Base-by-base conservation (phyloP, 2,888 invertebrate species). In the Tachina lurida region DNA sequence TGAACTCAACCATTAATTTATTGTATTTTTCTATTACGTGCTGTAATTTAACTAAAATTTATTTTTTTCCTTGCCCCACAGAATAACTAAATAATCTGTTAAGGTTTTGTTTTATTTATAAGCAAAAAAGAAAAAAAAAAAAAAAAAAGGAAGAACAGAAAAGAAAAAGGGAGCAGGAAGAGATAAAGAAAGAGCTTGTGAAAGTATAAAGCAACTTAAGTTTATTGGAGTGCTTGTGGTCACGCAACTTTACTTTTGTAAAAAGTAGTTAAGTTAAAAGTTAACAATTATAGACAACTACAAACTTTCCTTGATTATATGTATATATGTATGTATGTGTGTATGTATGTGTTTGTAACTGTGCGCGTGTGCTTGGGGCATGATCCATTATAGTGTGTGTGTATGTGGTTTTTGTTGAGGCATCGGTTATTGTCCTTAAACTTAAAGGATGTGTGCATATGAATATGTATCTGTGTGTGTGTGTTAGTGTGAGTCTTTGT, bases 151-250 rank as follows among this genome's bases (percentile, higher is more conserved):
- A 31, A 31, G 31, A 22, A 22, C 1, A 22, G 22, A 1, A 31
- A 22, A 19, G 43, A 17, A 19, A 62, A 15, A 49, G 22, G 19
- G 17, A 43, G 19, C 12, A 49, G 13, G 17, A 76, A 12, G 10
- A 78, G 31, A 67, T 22, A 52, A 67, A 47, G 54, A 60, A 45
- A 73, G 43, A 65, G 41, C n/a, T 5, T 65, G 31, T 31, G 22
- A 75, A 76, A 56, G 15, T 47, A 76, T 45, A 73, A 71, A 52
- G 70, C 75, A 74, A 75, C 65, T 75, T 60, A 71, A 78, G 85
- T 86, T 82, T 70, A 65, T 82, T 86, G 79, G 78, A 83, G 86
- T 82, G 78, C 79, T 79, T 79, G 79, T 67, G 86, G 86, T 86
- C 86, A 86, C 86, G 83, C 83, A 86, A 86, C 83, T 79, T 75